Conservation (phyloP, 2,797 vertebrate species). For the Typhlichthys subterraneus region DNA sequence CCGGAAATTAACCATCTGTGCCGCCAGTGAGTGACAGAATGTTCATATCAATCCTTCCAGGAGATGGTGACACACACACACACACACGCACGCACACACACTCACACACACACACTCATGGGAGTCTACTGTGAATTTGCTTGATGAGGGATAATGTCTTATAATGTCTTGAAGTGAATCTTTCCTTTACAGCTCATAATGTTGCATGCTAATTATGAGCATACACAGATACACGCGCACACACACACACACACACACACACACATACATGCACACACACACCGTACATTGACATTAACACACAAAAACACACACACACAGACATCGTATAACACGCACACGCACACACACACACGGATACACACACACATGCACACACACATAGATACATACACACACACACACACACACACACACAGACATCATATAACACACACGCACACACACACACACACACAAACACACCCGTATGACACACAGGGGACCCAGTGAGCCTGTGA, state of each 20-base stretch:
- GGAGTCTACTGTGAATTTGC: conserved; percentile 67
- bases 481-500: conserved; percentile 35
- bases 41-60: conserved; percentile 82
- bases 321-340: conserved; percentile 35
- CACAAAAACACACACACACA: no score
- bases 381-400: conserved; percentile 23
- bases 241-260: no score
- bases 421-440: no score
- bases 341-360: no score
- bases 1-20: conserved; percentile 84
- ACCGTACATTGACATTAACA: no score
- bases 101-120: conserved; percentile 38
- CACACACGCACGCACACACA: conserved; percentile 15
- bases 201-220: conserved; percentile 36
- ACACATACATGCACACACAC: background rate
- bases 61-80: conserved; percentile 71
- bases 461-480: conserved; percentile 21
- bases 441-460: no score
- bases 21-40: conserved; percentile 80
- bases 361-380: background rate
- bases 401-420: conserved; percentile 13
- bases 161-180: conserved; percentile 66
- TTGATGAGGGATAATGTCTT: conserved; percentile 63
- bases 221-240: background rate
- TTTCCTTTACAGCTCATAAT: conserved; percentile 56